Percentiles rank a stretch among this genome's conserved stretches.
phyloP scores from a whole-genome alignment of 1,140 invertebrate species.

The Leptonema lineaticorne region DNA sequence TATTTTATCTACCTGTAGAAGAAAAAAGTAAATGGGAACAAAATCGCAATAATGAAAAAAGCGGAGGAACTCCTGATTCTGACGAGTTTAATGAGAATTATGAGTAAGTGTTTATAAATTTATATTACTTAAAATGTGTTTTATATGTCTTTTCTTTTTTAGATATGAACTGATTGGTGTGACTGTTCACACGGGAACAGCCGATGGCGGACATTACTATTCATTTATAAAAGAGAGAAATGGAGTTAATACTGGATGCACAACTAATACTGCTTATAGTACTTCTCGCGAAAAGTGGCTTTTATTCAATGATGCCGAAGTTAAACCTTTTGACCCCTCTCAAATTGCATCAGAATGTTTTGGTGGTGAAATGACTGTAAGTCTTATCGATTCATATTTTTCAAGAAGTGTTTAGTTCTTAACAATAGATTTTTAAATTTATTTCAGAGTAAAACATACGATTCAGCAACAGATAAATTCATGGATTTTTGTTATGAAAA shows the following conservation, averaged over 20 bases:
- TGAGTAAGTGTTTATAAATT: conserved; percentile 51
- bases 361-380: conserved; percentile 93
- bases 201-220: conserved; percentile 96
- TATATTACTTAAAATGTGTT: too few relatives aligned
- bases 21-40: conserved; percentile 59
- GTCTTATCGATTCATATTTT: not conserved
- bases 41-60: conserved; percentile 51
- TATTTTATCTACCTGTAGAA: conserved; percentile 54
- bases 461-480: conserved; percentile 93
- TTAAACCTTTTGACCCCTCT: conserved; percentile 92
- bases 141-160: conserved; percentile 44
- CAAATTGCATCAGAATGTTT: conserved; percentile 94
- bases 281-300: conserved; percentile 83
- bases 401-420: not conserved
- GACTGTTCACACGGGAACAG: conserved; percentile 94
- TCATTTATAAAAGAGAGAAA: conserved; percentile 90
- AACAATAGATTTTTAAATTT: conserved; percentile 25
- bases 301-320: conserved; percentile 94
- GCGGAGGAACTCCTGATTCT: conserved; percentile 46
- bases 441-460: conserved; percentile 90
- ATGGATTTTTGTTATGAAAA: conserved; percentile 98
- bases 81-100: conserved; percentile 54
- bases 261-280: conserved; percentile 35
- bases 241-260: conserved; percentile 49
- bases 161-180: conserved; percentile 94